Base-by-base conservation (phyloP, 2,797 vertebrate genomes). In the Zenarchopterus dispar region DNA sequence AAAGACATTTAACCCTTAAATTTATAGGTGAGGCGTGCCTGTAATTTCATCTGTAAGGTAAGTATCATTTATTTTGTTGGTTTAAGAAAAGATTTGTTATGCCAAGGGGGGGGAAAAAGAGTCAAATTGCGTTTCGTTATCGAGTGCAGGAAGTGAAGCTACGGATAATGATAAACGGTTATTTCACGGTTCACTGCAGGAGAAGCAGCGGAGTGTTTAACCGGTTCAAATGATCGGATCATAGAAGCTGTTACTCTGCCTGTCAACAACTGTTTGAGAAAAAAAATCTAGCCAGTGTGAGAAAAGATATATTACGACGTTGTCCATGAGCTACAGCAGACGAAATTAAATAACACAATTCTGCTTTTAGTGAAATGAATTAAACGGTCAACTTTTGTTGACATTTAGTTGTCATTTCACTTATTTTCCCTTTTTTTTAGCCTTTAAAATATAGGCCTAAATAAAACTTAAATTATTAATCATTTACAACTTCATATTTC, bases 11-110 rank as follows among this genome's bases (percentile, higher is more conserved):
- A 49, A 50, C 28, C 52, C 1, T 53, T 19, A 5, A 48, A 41
- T 61, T 50, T 19, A 17, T 56, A 79, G 58, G 5, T 73, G 71
- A 62, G 56, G 69, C 69, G 54, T 67, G 75, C 68, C 73, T 13
- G 28, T 9, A 36, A 64, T 62, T 42, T 63, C 71, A 8, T 60
- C 80, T 18, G 59, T 58, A 60, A 79, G 91, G 91, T 92, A 75
- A 92, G 91, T 86, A 81, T 80, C 0, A 39, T 76, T 83, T 78
- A 51, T 75, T 82, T 78, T 62, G 67, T 77, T 80, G 43, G 57
- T 77, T 77, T 2, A 8, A 57, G 15, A 31, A 10, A 16, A 69
- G 17, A 41, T 74, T 62, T 58, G 39, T 51, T 59, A 44, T 5
- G 17, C 55, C 15, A n/a, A n/a, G 23, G 19, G 10, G 13, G 4